Conservation (phyloP, 1,140 invertebrate species). For the Macrobrachium nipponense region DNA sequence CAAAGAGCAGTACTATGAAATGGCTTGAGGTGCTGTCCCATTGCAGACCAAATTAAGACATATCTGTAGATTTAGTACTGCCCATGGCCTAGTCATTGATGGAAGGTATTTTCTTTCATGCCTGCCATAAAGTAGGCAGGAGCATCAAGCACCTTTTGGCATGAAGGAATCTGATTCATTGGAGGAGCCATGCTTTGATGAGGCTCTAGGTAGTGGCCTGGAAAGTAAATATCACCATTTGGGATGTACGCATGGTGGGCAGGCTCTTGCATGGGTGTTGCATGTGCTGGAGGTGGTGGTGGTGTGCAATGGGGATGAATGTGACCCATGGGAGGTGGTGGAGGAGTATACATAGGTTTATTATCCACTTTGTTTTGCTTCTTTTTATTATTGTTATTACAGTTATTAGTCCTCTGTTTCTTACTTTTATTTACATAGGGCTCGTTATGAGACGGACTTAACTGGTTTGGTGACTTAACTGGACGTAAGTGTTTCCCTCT, state of each 20-base stretch:
- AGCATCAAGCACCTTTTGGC: constrained; percentile 61
- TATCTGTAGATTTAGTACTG: too few relatives aligned
- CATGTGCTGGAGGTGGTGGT: constrained; percentile 56
- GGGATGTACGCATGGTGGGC: constrained; percentile 61
- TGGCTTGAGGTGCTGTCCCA: too few relatives aligned
- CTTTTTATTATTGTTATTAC: constrained; percentile 25
- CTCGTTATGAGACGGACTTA: neutral
- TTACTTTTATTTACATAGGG: constrained; percentile 13
- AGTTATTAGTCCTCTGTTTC: constrained; percentile 37
- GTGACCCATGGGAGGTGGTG: constrained; percentile 48
- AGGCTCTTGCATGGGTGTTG: constrained; percentile 62
- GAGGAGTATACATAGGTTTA: constrained; percentile 61
- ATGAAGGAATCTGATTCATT: constrained; percentile 62
- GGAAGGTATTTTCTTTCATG: constrained; percentile 64
- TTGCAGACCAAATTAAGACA: too few relatives aligned
- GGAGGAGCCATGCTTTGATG: constrained; percentile 55
- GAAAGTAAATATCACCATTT: constrained; percentile 63
- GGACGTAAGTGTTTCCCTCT: constrained; percentile 61
- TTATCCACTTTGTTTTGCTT: constrained; percentile 35
- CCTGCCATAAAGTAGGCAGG: constrained; percentile 63
- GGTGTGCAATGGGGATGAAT: constrained; percentile 56
- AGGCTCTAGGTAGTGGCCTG: constrained; percentile 60
- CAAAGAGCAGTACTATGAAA: too few relatives aligned
- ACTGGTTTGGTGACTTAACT: constrained; percentile 38
- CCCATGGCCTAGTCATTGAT: constrained; percentile 38